A percentile compares a stretch with the other conserved stretches of the same genome.
Evolutionary conservation across 2,888 invertebrate genomes (phyloP).

Genomic region (Drosophila buzzatii): DNA sequence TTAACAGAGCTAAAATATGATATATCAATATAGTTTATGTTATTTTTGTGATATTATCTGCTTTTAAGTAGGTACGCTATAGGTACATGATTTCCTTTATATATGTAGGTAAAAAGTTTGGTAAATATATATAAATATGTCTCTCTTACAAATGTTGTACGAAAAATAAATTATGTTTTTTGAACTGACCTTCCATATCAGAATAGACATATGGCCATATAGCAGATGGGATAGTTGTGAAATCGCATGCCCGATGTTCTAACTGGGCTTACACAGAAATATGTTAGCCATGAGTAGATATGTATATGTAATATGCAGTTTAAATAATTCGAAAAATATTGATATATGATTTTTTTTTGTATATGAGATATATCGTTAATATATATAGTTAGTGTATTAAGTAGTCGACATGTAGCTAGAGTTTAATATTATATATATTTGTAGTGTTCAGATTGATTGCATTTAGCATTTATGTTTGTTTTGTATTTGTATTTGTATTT

Average conservation of each 20-base stretch:
- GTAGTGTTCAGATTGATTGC: constrained; percentile 32
- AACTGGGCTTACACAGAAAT: not conserved
- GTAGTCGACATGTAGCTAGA: constrained; percentile 13
- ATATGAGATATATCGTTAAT: constrained; percentile 9
- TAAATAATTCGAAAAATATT: constrained; percentile 67
- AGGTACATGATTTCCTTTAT: constrained; percentile 57
- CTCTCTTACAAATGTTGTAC: not conserved
- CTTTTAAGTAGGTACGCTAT: constrained; percentile 53
- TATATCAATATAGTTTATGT: constrained; percentile 14
- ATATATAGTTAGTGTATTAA: constrained; percentile 2
- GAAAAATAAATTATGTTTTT: constrained; percentile 3
- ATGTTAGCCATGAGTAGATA: constrained; percentile 16
- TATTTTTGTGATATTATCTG: not conserved
- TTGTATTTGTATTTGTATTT: constrained; percentile 27
- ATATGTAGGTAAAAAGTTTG: constrained; percentile 10
- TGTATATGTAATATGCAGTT: constrained; percentile 17
- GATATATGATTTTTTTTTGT: constrained; percentile 22
- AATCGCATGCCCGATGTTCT: constrained; percentile 15
- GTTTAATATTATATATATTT: constrained; percentile 25
- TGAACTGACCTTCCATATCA: not conserved
- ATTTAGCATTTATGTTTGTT: constrained; percentile 19
- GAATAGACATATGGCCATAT: not conserved
- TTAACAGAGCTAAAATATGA: constrained; percentile 20
- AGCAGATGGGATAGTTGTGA: constrained; percentile 7
- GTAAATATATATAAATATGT: constrained; percentile 2